Percentiles rank a stretch among this genome's conserved stretches.
phyloP scores from a whole-genome alignment of 2,888 invertebrate species.

The Drosophila atroscutellata region DNA sequence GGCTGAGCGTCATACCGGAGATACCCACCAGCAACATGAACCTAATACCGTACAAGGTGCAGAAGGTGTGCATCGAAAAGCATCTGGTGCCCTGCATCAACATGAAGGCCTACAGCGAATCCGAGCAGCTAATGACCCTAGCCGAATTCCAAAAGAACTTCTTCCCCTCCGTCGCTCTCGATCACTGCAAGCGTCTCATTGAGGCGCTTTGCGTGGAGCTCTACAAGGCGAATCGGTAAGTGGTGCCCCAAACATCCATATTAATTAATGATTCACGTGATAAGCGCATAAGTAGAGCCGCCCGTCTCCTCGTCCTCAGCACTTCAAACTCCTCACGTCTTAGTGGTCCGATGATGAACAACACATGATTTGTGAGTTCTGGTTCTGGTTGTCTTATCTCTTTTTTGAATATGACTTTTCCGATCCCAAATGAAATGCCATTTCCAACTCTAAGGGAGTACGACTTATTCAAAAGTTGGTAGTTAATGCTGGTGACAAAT shows the following conservation, averaged over 20 bases:
- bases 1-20: constrained; percentile 89
- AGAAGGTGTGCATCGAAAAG: constrained; percentile 92
- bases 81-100: constrained; percentile 94
- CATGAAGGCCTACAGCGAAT: constrained; percentile 93
- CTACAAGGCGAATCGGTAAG: constrained; percentile 93
- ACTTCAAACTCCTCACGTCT: not conserved
- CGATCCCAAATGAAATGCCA: not conserved
- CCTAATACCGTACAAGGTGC: constrained; percentile 92
- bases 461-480: no score
- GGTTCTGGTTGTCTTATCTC: not conserved
- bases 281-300: not conserved
- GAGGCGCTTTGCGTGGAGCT: constrained; percentile 92
- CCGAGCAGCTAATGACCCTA: constrained; percentile 92
- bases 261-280: not conserved
- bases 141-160: constrained; percentile 92
- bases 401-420: not conserved
- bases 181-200: constrained; percentile 91
- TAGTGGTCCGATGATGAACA: not conserved
- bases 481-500: no score
- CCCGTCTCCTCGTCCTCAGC: not conserved
- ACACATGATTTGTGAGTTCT: not conserved
- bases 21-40: constrained; percentile 88
- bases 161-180: constrained; percentile 91
- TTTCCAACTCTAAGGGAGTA: no score
- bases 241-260: constrained; percentile 14